phyloP scores from a whole-genome alignment of 2,797 vertebrate species.

The Acridotheres tristis region DNA sequence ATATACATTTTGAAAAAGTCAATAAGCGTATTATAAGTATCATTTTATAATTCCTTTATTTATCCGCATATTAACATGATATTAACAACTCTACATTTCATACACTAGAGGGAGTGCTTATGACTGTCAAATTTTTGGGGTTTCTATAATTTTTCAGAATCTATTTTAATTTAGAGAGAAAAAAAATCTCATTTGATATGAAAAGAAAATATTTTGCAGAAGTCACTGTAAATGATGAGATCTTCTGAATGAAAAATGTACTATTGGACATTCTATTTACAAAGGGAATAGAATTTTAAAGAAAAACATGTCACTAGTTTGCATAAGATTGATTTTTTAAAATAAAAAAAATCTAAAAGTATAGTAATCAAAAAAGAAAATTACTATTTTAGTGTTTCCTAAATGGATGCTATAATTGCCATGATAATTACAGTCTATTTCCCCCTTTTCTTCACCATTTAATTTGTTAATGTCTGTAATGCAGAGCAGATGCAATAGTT shows the following conservation, averaged over 20 bases:
- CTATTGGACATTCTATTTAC: neutral
- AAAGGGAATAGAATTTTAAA: neutral
- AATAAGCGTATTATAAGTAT: neutral
- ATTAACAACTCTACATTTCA: neutral
- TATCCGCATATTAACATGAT: neutral
- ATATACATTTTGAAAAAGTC: neutral
- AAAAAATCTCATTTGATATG: neutral
- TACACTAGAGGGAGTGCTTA: neutral
- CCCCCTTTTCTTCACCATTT: neutral
- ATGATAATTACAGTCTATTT: neutral
- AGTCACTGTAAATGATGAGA: neutral
- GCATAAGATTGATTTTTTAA: neutral
- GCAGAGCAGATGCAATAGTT: neutral
- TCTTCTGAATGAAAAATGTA: neutral
- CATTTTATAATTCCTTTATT: neutral
- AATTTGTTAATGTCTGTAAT: neutral
- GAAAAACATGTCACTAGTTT: neutral
- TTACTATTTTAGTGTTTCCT: neutral
- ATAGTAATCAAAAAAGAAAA: neutral
- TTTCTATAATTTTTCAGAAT: neutral
- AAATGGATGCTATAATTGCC: neutral
- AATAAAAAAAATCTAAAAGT: neutral
- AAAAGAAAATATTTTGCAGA: neutral
- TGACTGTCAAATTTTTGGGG: fast-evolving
- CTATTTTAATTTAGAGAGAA: neutral